Evolutionary conservation across 2,113 vertebrate genomes (phyloP).

Genomic region (Gila orcuttii): DNA sequence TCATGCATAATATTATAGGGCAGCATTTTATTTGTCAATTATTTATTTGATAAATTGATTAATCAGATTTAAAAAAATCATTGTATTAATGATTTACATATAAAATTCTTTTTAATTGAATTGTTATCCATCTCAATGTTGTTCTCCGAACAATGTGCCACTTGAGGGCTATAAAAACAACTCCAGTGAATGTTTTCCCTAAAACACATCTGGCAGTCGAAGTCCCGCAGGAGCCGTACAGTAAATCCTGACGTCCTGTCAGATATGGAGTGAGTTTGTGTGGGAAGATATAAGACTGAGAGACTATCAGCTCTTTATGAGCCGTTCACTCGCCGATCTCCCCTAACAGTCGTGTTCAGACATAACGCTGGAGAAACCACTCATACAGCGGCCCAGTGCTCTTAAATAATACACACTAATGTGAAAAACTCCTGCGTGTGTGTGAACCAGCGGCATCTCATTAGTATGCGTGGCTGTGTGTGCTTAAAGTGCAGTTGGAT

Average conservation of each 20-base stretch:
- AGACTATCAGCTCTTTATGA: slow-evolving; percentile 5
- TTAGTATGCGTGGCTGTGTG: neutral
- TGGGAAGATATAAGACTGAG: neutral
- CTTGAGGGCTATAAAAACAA: neutral
- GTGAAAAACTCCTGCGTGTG: neutral
- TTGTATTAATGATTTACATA: no score
- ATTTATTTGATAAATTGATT: no score
- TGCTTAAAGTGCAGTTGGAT: neutral
- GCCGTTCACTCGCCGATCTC: neutral
- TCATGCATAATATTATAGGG: no score
- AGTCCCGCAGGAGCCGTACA: neutral
- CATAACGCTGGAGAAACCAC: neutral
- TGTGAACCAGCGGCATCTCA: neutral
- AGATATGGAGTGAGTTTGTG: neutral
- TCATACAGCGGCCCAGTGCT: neutral
- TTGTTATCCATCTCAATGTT: neutral
- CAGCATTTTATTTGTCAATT: no score
- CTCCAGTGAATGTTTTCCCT: neutral
- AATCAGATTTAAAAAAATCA: no score
- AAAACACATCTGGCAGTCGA: no score
- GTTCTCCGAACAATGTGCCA: neutral
- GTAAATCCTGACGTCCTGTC: neutral
- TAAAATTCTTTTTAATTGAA: neutral
- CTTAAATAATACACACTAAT: slow-evolving; percentile 7
- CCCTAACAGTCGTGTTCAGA: neutral